Evolutionary conservation across 2,888 invertebrate species (phyloP), one percentile per base, ranked within the genome.

Genomic region (Macaria liturata): DNA sequence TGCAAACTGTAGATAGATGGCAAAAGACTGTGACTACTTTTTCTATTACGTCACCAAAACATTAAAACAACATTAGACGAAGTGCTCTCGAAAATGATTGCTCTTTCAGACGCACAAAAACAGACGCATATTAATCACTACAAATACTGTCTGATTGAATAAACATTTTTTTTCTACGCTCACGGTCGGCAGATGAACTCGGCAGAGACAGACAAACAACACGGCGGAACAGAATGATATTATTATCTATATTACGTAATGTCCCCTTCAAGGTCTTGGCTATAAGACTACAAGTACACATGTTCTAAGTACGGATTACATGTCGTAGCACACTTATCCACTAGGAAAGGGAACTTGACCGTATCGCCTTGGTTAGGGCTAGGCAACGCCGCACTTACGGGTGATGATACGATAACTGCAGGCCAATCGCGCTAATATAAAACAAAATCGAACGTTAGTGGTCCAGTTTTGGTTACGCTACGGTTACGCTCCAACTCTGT

Each of bases 161-260:
- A 62, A 69, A 68, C 68, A 67, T 71, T 71, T 66, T 77, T 78
- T 78, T 75, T 76, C 71, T 74, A 69, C 70, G 77, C 79, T 86
- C 84, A 88, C 57, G 85, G 86, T 56, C 85, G 84, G 75, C 71
- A 72, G 59, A 71, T 82, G 88, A 88, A 88, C 88, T 84, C 86
- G 86, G 82, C 70, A 78, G 71, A 68, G 68, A 70, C 66, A 70
- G 32, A 76, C 20, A 20, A 20, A 20, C 20, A 20, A 74, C 71
- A 71, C 70, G 74, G 77, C 81, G 81, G 84, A 86, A 84, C 80
- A 76, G 73, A 80, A 76, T 75, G 76, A 71, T 73, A 78, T 72
- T 20, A 20, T 20, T 20, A 20, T 20, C 70, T 65, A 71, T 65
- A 68, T 82, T 81, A 79, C 78, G 76, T 71, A 82, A 83, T 70